A percentile compares a stretch with the other conserved stretches of the same genome.
phyloP scores from a whole-genome alignment of 1,140 invertebrate genomes.

The Pissodes strobi region DNA sequence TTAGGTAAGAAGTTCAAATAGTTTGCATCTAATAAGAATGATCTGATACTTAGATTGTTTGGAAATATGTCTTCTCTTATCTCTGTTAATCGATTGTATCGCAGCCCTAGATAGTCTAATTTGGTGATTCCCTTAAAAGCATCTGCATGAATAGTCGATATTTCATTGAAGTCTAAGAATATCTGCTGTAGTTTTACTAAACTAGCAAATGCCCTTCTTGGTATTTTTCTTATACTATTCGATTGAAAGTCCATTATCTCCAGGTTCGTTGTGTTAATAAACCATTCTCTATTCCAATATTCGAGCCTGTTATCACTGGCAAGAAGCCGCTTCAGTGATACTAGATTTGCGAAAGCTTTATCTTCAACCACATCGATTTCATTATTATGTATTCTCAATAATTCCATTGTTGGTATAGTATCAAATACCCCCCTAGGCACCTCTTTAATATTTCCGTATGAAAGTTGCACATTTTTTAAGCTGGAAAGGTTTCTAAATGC shows the following conservation, averaged over 20 bases:
- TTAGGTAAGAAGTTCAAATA: too few species aligned
- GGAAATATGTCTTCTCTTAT: slow-evolving; percentile 33
- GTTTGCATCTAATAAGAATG: slow-evolving; percentile 33
- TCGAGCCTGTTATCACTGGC: slow-evolving; percentile 25
- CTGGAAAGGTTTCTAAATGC: slow-evolving; percentile 28
- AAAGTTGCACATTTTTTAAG: slow-evolving; percentile 21
- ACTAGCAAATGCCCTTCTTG: slow-evolving; percentile 26
- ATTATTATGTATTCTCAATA: slow-evolving; percentile 32
- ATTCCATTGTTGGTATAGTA: slow-evolving; percentile 2
- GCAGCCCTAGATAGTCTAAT: slow-evolving; percentile 33
- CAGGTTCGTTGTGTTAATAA: slow-evolving; percentile 26
- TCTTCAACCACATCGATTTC: slow-evolving; percentile 27
- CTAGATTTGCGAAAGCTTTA: slow-evolving; percentile 31
- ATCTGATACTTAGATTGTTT: slow-evolving; percentile 22
- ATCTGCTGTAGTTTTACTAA: slow-evolving; percentile 26
- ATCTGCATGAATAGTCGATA: slow-evolving; percentile 19
- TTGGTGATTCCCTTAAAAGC: slow-evolving; percentile 27
- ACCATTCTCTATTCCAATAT: slow-evolving; percentile 39
- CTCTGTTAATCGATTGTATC: slow-evolving; percentile 30
- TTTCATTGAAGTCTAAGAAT: slow-evolving; percentile 33
- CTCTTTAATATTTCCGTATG: slow-evolving; percentile 27
- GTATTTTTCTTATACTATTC: slow-evolving; percentile 34
- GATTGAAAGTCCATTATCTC: slow-evolving; percentile 33
- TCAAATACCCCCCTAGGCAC: slow-evolving; percentile 28
- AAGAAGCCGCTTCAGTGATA: slow-evolving; percentile 18